Percentiles rank a stretch among this genome's conserved stretches.
Conservation (phyloP, 2,113 vertebrate genomes). For the Glareola pratincola region DNA sequence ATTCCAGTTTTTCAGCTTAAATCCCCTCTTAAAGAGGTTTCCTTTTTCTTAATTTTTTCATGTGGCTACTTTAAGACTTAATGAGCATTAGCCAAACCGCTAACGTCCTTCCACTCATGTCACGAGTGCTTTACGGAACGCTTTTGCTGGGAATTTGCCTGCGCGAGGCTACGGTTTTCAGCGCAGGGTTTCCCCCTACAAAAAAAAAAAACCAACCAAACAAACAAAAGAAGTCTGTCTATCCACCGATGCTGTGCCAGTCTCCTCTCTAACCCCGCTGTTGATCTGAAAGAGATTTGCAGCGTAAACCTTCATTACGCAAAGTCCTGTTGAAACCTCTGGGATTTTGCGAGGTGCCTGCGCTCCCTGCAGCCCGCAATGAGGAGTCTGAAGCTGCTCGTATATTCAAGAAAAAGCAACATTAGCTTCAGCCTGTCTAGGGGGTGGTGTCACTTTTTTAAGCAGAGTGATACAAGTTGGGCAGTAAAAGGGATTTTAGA, state of each 20-base stretch:
- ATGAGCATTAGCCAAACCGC: not conserved
- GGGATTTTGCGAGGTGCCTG: not conserved
- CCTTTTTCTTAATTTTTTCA: not conserved
- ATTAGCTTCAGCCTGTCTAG: not conserved
- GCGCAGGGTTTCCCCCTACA: too few species aligned
- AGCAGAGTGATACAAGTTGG: not conserved
- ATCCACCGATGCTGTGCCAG: not conserved
- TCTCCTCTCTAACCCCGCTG: not conserved
- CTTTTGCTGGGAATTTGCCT: not conserved
- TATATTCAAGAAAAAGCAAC: not conserved
- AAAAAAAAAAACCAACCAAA: too few species aligned
- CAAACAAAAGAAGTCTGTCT: too few species aligned
- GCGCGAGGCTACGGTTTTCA: not conserved
- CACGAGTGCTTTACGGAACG: fast-evolving
- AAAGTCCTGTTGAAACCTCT: not conserved
- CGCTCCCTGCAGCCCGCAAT: not conserved
- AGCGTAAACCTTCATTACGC: not conserved
- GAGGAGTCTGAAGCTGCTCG: not conserved
- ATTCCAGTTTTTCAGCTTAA: not conserved
- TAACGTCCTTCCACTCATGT: not conserved
- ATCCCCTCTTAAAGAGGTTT: slow-evolving; percentile 16
- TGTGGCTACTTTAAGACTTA: not conserved
- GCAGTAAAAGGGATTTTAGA: not conserved
- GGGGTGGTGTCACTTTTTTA: not conserved
- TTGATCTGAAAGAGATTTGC: not conserved